phyloP scores from a whole-genome alignment of 2,797 vertebrate genomes.

The Discoglossus pictus region DNA sequence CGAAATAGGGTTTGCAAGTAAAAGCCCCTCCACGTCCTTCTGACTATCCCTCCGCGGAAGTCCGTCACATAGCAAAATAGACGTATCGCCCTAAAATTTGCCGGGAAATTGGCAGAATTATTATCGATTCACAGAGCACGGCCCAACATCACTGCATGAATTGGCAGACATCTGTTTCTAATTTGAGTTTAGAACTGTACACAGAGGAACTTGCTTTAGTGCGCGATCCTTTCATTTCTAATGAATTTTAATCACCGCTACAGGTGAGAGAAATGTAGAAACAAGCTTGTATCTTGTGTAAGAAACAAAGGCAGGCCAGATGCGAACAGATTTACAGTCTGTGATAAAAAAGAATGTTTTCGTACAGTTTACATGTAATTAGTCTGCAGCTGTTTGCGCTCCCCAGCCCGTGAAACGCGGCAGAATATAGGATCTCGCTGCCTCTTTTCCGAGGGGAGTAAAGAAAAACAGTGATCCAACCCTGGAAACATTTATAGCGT shows the following conservation, averaged over 20 bases:
- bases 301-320: constrained; percentile 85
- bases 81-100: constrained; percentile 66
- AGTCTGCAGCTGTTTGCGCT: constrained; percentile 85
- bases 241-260: constrained; percentile 88
- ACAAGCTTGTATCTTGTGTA: constrained; percentile 86
- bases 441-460: constrained; percentile 72
- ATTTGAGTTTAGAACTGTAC: constrained; percentile 84
- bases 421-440: constrained; percentile 71
- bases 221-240: constrained; percentile 83
- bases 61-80: constrained; percentile 54
- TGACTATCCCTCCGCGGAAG: constrained; percentile 47
- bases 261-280: constrained; percentile 86
- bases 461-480: constrained; percentile 79
- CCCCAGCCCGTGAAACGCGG: constrained; percentile 74
- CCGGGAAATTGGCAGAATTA: constrained; percentile 71
- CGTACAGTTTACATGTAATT: constrained; percentile 88
- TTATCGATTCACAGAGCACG: constrained; percentile 82
- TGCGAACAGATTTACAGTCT: constrained; percentile 84
- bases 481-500: constrained; percentile 69
- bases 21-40: background rate
- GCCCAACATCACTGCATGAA: constrained; percentile 83
- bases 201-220: constrained; percentile 86
- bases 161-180: constrained; percentile 95
- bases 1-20: too few species aligned
- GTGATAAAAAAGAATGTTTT: constrained; percentile 86